Evolutionary conservation across 2,113 vertebrate species (phyloP).

Genomic region (Aegypius monachus): DNA sequence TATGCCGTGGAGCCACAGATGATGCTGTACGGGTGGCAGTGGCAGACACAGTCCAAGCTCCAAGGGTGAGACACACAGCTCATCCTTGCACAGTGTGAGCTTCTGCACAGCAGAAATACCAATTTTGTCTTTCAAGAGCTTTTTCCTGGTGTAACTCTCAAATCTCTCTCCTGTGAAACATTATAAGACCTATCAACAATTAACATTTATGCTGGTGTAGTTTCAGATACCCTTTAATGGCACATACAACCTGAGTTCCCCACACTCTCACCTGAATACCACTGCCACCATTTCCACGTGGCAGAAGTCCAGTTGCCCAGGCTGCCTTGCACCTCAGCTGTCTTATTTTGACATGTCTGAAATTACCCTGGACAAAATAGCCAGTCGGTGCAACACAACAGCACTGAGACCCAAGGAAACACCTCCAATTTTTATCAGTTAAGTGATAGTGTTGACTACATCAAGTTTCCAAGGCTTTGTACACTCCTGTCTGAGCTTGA

Average conservation of each 20-base stretch:
- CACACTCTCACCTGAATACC: neutral
- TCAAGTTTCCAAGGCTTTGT: neutral
- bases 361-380: neutral
- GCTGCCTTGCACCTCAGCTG: neutral
- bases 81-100: neutral
- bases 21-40: fast-evolving
- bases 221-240: neutral
- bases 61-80: neutral
- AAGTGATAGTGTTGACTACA: neutral
- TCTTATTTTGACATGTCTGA: neutral
- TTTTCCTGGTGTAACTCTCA: neutral
- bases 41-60: neutral
- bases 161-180: neutral
- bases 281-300: neutral
- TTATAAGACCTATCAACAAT: neutral
- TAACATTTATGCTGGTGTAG: neutral
- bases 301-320: neutral
- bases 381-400: neutral
- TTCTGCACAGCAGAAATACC: neutral
- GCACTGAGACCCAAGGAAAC: neutral
- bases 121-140: neutral
- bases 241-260: neutral
- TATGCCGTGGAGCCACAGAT: fast-evolving
- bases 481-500: neutral
- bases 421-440: neutral